phyloP scores from a whole-genome alignment of 2,888 invertebrate species.

The Melanostoma scalare region DNA sequence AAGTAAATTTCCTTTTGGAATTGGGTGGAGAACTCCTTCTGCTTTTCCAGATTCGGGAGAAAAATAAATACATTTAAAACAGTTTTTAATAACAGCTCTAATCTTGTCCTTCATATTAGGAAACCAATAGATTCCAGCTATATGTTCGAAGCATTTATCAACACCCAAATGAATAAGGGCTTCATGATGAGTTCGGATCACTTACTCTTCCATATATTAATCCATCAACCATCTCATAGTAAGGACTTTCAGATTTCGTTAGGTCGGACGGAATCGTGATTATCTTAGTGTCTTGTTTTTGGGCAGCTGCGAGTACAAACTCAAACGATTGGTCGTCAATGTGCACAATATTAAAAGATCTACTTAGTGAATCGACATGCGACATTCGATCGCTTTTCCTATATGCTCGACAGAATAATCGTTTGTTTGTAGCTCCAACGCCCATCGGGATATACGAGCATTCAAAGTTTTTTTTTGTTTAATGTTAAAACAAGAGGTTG shows the following conservation, averaged over 20 bases:
- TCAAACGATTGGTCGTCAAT: conserved; percentile 46
- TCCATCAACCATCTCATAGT: conserved; percentile 38
- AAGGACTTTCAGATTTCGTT: conserved; percentile 48
- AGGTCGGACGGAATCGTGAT: conserved; percentile 64
- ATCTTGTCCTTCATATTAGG: conserved; percentile 74
- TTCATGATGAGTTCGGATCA: conserved; percentile 66
- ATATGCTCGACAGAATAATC: conserved; percentile 72
- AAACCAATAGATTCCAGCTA: conserved; percentile 77
- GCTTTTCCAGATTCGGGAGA: no score
- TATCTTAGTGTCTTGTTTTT: conserved; percentile 70
- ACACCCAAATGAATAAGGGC: conserved; percentile 76
- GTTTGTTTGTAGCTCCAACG: conserved; percentile 68
- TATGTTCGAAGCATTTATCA: no score
- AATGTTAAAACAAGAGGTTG: conserved; percentile 71
- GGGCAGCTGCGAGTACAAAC: conserved; percentile 50
- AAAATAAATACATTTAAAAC: no score
- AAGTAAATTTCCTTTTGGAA: no score
- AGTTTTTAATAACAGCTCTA: conserved; percentile 35
- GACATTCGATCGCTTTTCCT: conserved; percentile 74
- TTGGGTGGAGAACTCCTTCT: no score
- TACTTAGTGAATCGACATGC: no score
- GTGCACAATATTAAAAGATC: no score
- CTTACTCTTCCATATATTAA: conserved; percentile 70
- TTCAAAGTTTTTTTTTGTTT: conserved; percentile 71
- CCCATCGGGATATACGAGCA: conserved; percentile 72